These are phyloP conservation scores for Caenorhabditis wallacei DNA, from an alignment of 2,888 invertebrate species.

Conservation along the genomic window DNA sequence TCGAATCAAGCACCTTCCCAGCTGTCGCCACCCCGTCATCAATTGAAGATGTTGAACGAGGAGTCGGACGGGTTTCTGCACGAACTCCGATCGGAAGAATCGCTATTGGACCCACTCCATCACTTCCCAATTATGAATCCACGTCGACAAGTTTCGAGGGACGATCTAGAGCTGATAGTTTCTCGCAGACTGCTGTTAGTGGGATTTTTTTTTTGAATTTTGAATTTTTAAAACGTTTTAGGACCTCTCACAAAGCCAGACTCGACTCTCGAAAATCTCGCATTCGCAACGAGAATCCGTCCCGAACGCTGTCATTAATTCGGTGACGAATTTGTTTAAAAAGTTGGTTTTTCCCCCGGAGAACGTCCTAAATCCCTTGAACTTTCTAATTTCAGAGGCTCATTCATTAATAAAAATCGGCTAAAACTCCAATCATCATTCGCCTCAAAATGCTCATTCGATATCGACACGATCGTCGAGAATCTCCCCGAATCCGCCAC, in stretches of 20 bases:
- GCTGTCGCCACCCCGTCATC: conserved; percentile 4
- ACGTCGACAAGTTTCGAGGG: conserved; percentile 51
- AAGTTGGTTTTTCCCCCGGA: conserved; percentile 21
- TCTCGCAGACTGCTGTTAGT: conserved; percentile 36
- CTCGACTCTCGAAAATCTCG: conserved; percentile 28
- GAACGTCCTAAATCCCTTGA: not conserved
- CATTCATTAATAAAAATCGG: conserved; percentile 54
- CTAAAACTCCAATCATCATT: conserved; percentile 39
- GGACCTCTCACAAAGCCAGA: conserved; percentile 31
- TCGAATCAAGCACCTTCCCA: conserved; percentile 1
- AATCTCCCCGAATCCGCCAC: conserved; percentile 20
- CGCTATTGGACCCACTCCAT: conserved; percentile 36
- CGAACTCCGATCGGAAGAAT: conserved; percentile 11
- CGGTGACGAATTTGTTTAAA: conserved; percentile 50
- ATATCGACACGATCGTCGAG: conserved; percentile 23
- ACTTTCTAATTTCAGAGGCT: conserved; percentile 41
- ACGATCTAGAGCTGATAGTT: conserved; percentile 26
- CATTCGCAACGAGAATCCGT: conserved; percentile 43
- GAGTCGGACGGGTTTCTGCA: not conserved
- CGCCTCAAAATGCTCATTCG: conserved; percentile 56
- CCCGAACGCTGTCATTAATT: conserved; percentile 30
- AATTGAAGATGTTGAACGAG: conserved; percentile 39
- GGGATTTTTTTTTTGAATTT: too few relatives aligned
- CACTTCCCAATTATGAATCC: conserved; percentile 43
- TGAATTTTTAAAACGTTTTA: too few relatives aligned